phyloP scores from a whole-genome alignment of 2,113 vertebrate species.

The Micronycteris hirsuta region DNA sequence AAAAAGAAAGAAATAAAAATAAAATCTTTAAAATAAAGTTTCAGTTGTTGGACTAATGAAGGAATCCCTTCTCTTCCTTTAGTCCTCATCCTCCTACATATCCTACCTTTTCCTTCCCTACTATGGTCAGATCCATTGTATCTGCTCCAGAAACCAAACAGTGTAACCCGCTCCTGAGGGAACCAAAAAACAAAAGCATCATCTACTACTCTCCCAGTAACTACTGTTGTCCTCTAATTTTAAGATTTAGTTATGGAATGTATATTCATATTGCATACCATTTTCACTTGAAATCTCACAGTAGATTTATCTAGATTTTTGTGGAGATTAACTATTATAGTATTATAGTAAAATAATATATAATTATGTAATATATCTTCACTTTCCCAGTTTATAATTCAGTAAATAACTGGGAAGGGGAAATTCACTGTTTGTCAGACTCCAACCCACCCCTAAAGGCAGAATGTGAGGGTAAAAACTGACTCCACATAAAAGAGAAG shows the following conservation, averaged over 20 bases:
- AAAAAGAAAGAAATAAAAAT: no score
- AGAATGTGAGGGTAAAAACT: constrained; percentile 30
- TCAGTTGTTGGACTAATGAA: neutral
- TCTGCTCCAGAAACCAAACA: constrained; percentile 74
- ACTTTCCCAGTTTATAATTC: constrained; percentile 35
- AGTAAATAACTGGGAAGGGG: neutral
- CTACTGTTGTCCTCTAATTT: neutral
- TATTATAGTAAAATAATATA: neutral
- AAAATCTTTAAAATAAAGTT: neutral
- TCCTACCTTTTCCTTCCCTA: constrained; percentile 63
- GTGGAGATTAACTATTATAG: neutral
- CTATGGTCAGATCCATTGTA: constrained; percentile 37
- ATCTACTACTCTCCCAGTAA: neutral
- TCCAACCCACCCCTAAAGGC: neutral
- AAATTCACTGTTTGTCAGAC: constrained; percentile 8
- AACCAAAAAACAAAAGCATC: constrained; percentile 33
- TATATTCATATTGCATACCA: constrained; percentile 30
- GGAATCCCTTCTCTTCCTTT: neutral
- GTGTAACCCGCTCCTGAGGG: constrained; percentile 69
- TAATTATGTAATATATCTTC: neutral
- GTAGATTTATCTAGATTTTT: constrained; percentile 34
- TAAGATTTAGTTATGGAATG: neutral
- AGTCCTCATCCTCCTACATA: neutral
- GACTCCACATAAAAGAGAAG: neutral
- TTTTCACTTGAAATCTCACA: constrained; percentile 43